phyloP scores from a whole-genome alignment of 2,888 invertebrate genomes.

The Cryptops parisi region DNA sequence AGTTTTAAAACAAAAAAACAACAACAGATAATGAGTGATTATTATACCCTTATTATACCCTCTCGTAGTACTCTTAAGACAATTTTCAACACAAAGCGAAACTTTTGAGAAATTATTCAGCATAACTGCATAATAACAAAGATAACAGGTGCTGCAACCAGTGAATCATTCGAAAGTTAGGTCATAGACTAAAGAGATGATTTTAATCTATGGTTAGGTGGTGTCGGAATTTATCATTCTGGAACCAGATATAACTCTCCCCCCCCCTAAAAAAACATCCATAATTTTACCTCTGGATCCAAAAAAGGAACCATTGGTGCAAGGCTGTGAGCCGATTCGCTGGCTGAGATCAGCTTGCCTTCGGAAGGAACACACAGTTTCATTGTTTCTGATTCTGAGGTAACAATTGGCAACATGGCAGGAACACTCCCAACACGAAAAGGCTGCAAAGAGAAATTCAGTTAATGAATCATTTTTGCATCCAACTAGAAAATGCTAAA shows the following conservation, averaged over 20 bases:
- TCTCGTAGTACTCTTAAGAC: too few relatives aligned
- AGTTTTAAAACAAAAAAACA: too few relatives aligned
- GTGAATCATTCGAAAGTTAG: not conserved
- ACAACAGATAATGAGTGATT: too few relatives aligned
- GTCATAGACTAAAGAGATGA: too few relatives aligned
- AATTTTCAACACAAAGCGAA: too few relatives aligned
- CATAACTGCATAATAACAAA: not conserved
- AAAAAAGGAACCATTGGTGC: conserved; percentile 14
- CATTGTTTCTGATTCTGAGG: conserved; percentile 13
- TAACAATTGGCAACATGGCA: conserved; percentile 11
- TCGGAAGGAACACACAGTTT: conserved; percentile 13
- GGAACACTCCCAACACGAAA: conserved; percentile 15
- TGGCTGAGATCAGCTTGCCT: conserved; percentile 8
- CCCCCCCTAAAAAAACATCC: not conserved
- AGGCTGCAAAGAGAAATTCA: conserved; percentile 8
- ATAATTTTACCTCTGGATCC: conserved; percentile 11
- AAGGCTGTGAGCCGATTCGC: conserved; percentile 13
- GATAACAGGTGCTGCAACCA: not conserved
- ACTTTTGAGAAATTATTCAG: too few relatives aligned
- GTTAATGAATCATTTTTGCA: too few relatives aligned
- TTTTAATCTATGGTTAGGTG: too few relatives aligned
- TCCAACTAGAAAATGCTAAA: too few relatives aligned
- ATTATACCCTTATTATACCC: too few relatives aligned
- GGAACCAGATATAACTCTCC: too few relatives aligned
- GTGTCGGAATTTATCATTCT: too few relatives aligned